Conservation (phyloP, 2,888 invertebrate genomes). For the Alsophila aescularia region DNA sequence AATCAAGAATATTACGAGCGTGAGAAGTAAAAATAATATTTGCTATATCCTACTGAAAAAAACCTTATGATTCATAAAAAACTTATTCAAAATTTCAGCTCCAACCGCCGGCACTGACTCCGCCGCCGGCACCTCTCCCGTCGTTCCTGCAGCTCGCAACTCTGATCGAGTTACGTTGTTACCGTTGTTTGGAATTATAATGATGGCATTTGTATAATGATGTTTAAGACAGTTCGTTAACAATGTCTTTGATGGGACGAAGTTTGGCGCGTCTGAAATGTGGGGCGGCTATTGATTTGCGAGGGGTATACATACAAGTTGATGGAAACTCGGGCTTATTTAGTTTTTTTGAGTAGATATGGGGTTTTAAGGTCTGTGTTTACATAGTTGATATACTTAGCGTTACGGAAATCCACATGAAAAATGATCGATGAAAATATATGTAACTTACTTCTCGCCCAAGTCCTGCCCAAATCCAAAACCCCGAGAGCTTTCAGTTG, state of each 20-base stretch:
- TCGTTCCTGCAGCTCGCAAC: not conserved
- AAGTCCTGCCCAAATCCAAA: too few species aligned
- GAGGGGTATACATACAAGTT: not conserved
- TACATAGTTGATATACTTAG: too few species aligned
- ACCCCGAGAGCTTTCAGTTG: too few species aligned
- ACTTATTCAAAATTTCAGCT: too few species aligned
- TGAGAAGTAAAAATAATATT: too few species aligned
- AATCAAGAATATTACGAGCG: too few species aligned
- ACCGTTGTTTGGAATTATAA: constrained; percentile 15
- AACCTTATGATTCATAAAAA: too few species aligned
- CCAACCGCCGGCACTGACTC: too few species aligned
- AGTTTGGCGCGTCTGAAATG: constrained; percentile 3
- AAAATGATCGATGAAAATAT: too few species aligned
- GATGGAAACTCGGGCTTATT: not conserved
- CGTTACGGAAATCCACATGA: too few species aligned
- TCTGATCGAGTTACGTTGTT: constrained; percentile 13
- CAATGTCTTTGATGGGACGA: constrained; percentile 15
- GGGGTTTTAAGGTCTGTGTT: not conserved
- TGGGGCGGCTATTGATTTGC: constrained; percentile 11
- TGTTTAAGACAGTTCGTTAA: constrained; percentile 16
- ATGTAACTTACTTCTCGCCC: too few species aligned
- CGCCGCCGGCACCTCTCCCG: not conserved
- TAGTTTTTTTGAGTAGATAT: not conserved
- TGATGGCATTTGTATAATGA: constrained; percentile 21
- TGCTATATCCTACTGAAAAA: too few species aligned